These are phyloP conservation scores for Trichogramma dendrolimi DNA, from an alignment of 2,888 invertebrate genomes.

Conservation along the genomic window DNA sequence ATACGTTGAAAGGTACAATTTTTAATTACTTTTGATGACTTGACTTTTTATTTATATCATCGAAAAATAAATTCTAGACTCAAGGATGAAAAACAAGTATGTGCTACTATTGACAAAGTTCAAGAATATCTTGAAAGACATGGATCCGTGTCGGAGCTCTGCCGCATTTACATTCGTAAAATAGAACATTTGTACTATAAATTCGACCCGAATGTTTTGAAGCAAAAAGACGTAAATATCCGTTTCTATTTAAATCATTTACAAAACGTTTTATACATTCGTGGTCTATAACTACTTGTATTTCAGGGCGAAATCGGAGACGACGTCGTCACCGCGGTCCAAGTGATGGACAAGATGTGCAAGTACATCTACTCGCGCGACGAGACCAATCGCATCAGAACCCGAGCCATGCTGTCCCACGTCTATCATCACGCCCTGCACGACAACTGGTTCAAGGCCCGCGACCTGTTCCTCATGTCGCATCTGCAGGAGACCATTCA, in stretches of 20 bases:
- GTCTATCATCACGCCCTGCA: conserved; percentile 98
- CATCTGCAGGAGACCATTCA: conserved; percentile 98
- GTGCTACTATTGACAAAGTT: conserved; percentile 83
- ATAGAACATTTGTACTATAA: conserved; percentile 99
- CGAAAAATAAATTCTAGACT: conserved; percentile 51
- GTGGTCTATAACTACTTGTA: no score
- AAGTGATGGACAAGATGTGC: conserved; percentile 90
- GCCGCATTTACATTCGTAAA: conserved; percentile 89
- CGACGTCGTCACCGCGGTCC: conserved; percentile 69
- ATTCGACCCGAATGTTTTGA: conserved; percentile 80
- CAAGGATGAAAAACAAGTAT: conserved; percentile 88
- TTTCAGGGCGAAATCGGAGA: conserved; percentile 59
- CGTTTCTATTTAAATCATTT: no score
- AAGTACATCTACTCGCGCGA: conserved; percentile 95
- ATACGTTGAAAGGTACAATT: conserved; percentile 76
- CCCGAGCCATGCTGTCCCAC: conserved; percentile 93
- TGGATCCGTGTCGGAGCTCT: conserved; percentile 79
- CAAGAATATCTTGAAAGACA: conserved; percentile 71
- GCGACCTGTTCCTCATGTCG: conserved; percentile 90
- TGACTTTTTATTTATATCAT: no score
- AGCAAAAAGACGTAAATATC: conserved; percentile 61
- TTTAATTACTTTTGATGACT: no score
- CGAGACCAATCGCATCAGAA: conserved; percentile 85
- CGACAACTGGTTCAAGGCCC: conserved; percentile 93
- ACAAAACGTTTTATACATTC: no score